A percentile compares a stretch with the other conserved stretches of the same genome.
Evolutionary conservation across 2,888 invertebrate species (phyloP).

Genomic region (Podabrus alpinus): DNA sequence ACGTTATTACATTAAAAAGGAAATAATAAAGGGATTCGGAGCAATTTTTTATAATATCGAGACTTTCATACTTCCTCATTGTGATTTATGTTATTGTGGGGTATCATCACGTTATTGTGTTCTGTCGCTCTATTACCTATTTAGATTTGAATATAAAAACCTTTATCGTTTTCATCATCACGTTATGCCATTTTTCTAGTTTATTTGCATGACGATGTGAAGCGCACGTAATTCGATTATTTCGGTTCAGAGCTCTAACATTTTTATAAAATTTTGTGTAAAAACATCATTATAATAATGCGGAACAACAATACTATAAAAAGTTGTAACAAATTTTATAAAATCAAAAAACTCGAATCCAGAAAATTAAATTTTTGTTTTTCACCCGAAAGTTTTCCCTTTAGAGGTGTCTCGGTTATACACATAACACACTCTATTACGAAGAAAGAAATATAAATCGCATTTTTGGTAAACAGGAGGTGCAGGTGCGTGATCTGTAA

Average conservation of each 20-base stretch:
- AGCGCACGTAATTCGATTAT: not conserved
- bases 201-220: not conserved
- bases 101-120: not conserved
- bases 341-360: not conserved
- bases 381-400: not conserved
- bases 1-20: not conserved
- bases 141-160: not conserved
- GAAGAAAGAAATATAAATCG: conserved; percentile 10
- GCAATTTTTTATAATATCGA: not conserved
- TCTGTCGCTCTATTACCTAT: not conserved
- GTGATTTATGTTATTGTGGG: not conserved
- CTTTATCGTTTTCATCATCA: not conserved
- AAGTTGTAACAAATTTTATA: not conserved
- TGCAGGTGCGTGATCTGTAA: conserved; percentile 20
- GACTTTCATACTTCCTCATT: not conserved
- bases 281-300: not conserved
- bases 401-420: not conserved
- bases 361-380: not conserved
- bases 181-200: not conserved
- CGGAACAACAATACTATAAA: not conserved
- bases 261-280: not conserved
- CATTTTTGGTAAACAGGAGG: conserved; percentile 9
- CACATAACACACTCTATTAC: not conserved
- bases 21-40: not conserved
- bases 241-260: not conserved